Evolutionary conservation across 2,888 invertebrate species (phyloP).

Genomic region (Antheraea yamamai): DNA sequence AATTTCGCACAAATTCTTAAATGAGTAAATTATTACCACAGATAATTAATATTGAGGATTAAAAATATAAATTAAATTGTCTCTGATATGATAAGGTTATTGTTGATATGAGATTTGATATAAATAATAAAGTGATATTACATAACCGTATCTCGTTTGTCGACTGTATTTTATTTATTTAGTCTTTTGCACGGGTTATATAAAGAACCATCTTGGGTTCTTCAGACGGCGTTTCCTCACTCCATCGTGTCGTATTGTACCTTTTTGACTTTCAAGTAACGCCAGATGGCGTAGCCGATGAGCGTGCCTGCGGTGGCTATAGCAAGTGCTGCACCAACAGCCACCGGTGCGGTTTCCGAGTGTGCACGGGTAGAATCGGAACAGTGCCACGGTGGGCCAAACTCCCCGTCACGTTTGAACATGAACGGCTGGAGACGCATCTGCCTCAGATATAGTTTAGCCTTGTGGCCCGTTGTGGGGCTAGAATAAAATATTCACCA

Average conservation of each 20-base stretch:
- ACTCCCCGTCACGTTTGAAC: constrained; percentile 88
- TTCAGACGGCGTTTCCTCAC: constrained; percentile 53
- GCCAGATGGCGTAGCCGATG: constrained; percentile 91
- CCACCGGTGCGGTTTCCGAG: constrained; percentile 92
- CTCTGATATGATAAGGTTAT: not conserved
- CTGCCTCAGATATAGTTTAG: constrained; percentile 85
- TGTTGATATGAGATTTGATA: not conserved
- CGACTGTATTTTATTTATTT: not conserved
- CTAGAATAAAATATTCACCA: constrained; percentile 38
- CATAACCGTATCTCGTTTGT: not conserved
- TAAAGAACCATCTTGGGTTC: not conserved
- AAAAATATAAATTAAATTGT: not conserved
- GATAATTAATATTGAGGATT: not conserved
- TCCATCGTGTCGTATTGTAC: constrained; percentile 96
- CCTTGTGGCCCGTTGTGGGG: constrained; percentile 75
- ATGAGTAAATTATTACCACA: not conserved
- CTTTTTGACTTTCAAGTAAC: constrained; percentile 94
- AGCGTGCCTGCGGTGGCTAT: constrained; percentile 91
- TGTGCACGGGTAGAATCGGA: constrained; percentile 73
- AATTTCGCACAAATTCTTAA: not conserved
- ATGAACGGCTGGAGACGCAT: constrained; percentile 94
- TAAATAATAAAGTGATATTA: not conserved
- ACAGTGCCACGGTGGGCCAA: constrained; percentile 87
- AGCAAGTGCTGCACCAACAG: constrained; percentile 88
- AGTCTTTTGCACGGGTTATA: not conserved